phyloP scores from a whole-genome alignment of 2,797 vertebrate species.

The Catamblyrhynchus diadema region DNA sequence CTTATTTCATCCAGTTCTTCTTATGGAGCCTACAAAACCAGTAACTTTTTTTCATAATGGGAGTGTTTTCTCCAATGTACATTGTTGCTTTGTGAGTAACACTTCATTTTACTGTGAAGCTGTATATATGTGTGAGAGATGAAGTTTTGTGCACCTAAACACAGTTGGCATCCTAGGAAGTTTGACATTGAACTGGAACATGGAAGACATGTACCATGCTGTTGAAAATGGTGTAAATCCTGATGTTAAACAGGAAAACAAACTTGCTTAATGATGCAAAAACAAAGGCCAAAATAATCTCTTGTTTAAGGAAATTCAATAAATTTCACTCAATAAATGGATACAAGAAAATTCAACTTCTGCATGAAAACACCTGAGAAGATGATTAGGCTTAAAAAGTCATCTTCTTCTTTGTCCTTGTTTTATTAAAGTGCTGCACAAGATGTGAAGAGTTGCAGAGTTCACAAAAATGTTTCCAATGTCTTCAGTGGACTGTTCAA shows the following conservation, averaged over 20 bases:
- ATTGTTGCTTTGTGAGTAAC: neutral
- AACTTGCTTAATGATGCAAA: neutral
- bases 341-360: conserved; percentile 1
- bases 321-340: neutral
- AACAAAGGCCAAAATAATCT: neutral
- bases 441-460: neutral
- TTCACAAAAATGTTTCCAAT: neutral
- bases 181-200: neutral
- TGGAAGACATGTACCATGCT: neutral
- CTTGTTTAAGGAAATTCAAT: neutral
- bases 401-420: neutral
- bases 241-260: neutral
- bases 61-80: neutral
- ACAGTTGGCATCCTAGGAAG: neutral
- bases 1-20: neutral
- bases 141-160: neutral
- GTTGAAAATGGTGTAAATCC: neutral
- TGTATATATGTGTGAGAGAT: neutral
- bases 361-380: neutral
- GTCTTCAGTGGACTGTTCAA: neutral
- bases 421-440: neutral
- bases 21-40: neutral
- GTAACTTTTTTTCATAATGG: neutral
- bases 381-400: neutral
- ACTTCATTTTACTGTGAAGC: neutral